Conservation (phyloP, 2,888 invertebrate genomes). For the Prosopocoilus inquinatus region DNA sequence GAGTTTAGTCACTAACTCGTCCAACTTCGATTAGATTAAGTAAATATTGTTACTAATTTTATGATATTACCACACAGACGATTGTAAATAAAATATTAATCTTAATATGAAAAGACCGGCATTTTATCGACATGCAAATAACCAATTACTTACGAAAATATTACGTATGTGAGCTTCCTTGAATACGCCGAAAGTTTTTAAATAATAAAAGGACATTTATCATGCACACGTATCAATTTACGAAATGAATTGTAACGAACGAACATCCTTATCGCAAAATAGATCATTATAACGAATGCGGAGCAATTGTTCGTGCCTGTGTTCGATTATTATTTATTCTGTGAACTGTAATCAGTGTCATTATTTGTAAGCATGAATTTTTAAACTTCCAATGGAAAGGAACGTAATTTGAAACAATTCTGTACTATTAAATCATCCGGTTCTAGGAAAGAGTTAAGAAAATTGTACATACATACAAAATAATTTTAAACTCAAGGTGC, state of each 20-base stretch:
- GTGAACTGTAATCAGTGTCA: too few relatives aligned
- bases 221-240: conserved; percentile 29
- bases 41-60: not conserved
- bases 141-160: conserved; percentile 2
- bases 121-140: not conserved
- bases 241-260: conserved; percentile 30
- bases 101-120: not conserved
- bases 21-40: too few relatives aligned
- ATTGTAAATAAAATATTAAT: not conserved
- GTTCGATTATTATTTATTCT: too few relatives aligned
- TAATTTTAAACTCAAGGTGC: too few relatives aligned
- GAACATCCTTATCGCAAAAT: conserved; percentile 24
- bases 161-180: not conserved
- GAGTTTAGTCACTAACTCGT: too few relatives aligned
- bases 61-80: not conserved
- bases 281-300: conserved; percentile 13
- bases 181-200: conserved; percentile 4
- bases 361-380: too few relatives aligned
- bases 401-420: too few relatives aligned
- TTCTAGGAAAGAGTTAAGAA: too few relatives aligned
- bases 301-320: too few relatives aligned
- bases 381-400: too few relatives aligned
- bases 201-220: conserved; percentile 24
- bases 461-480: too few relatives aligned
- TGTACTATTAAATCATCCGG: too few relatives aligned